Percentiles rank a stretch among this genome's conserved stretches.
phyloP scores from a whole-genome alignment of 2,888 invertebrate genomes.

The Metallyticus violacea region DNA sequence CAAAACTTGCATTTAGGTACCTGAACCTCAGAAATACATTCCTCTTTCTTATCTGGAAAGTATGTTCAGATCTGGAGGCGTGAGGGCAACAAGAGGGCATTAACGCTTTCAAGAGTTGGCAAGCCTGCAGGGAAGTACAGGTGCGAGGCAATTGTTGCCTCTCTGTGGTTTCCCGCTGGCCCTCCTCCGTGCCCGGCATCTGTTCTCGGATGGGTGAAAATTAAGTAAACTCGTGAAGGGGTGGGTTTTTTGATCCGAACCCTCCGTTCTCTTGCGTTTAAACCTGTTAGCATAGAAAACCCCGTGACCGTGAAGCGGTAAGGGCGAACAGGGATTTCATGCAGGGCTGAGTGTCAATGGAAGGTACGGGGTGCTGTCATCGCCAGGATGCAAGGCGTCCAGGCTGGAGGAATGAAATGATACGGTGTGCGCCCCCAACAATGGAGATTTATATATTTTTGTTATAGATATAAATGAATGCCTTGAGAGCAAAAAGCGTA shows the following conservation, averaged over 20 bases:
- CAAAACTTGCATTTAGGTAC: neutral
- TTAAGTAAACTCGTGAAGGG: conserved; percentile 29
- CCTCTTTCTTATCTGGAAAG: neutral
- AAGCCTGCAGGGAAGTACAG: neutral
- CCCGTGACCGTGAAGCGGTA: conserved; percentile 18
- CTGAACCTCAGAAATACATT: neutral
- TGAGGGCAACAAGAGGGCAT: neutral
- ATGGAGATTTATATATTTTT: neutral
- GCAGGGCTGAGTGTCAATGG: conserved; percentile 25
- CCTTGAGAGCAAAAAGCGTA: neutral
- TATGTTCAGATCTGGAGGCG: neutral
- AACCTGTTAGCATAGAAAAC: conserved; percentile 25
- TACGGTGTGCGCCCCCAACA: neutral
- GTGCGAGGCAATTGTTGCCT: neutral
- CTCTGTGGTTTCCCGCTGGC: neutral
- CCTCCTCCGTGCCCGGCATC: conserved; percentile 23
- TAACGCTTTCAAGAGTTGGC: neutral
- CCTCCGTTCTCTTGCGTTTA: neutral
- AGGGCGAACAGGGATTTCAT: conserved; percentile 20
- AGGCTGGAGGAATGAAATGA: no score
- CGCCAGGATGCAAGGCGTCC: neutral
- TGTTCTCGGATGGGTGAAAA: conserved; percentile 20
- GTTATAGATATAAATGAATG: neutral
- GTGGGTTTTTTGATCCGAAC: neutral
- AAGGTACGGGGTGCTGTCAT: conserved; percentile 11